Evolutionary conservation across 1,140 invertebrate species (phyloP), one percentile per base, ranked within the genome.

Genomic region (Panagrolaimus sp.): DNA sequence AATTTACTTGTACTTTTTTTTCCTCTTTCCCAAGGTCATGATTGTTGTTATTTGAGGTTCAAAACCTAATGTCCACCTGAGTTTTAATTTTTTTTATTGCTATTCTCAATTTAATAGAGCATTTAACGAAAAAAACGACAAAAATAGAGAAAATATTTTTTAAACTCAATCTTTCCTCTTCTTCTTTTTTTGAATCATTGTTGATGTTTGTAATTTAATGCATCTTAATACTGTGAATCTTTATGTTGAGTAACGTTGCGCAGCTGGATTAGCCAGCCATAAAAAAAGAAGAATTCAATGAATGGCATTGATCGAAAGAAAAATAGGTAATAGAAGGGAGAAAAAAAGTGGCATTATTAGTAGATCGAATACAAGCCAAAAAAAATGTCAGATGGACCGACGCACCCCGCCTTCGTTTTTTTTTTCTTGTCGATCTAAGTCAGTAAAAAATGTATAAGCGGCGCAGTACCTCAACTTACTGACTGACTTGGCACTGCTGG

Each of bases 361-460:
- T 57, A 20, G 51, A 57, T 57, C 51, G 51, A 57, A 57, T 13
- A 16, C 51, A 57, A 57, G 51, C 51, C 51, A 20, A 20, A 57
- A n/a, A n/a, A n/a, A 57, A 57, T 57, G 51, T 57, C 51, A 57
- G n/a, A n/a, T n/a, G n/a, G n/a, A 25, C n/a, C 51, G n/a, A 27
- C 51, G 51, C 20, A 57, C 51, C 20, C n/a, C 51, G 20, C 51
- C 51, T 11, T 25, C 27, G 9, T 27, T 38, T 38, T 38, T 38
- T 38, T 38, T 38, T 2, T 38, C 2, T 4, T 25, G 1, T n/a
- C n/a, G 20, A 57, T 11, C 20, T 57, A 20, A 57, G 51, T 57
- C 51, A 25, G 51, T 57, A 57, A 57, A 57, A 57, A 20, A 38
- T 4, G n/a, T 4, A 38, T 38, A 38, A 11, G 51, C 51, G 51